phyloP scores from a whole-genome alignment of 2,797 vertebrate species.

The Cirrhinus molitorella region DNA sequence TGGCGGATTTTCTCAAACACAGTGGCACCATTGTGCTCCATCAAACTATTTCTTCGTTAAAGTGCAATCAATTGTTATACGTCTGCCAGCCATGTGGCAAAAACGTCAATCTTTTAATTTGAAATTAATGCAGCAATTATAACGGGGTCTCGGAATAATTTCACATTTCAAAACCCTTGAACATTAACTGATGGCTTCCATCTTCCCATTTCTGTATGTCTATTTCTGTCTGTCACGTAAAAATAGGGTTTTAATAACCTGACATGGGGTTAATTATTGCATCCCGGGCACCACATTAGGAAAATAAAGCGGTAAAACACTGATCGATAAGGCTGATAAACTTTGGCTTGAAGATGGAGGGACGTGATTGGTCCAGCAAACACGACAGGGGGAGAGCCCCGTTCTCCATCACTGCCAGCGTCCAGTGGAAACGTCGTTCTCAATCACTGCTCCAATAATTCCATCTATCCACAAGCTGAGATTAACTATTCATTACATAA shows the following conservation, averaged over 20 bases:
- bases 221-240: constrained; percentile 86
- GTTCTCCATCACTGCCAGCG: constrained; percentile 77
- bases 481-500: constrained; percentile 76
- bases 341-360: constrained; percentile 70
- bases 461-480: constrained; percentile 72
- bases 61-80: constrained; percentile 44
- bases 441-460: constrained; percentile 64
- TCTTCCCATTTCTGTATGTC: constrained; percentile 79
- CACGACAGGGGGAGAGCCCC: constrained; percentile 66
- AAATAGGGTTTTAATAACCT: constrained; percentile 86
- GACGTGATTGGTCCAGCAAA: constrained; percentile 67
- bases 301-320: constrained; percentile 82
- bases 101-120: constrained; percentile 42
- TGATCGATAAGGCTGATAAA: constrained; percentile 78
- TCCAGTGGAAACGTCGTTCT: constrained; percentile 68
- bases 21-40: constrained; percentile 24
- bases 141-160: constrained; percentile 55
- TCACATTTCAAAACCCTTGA: constrained; percentile 63
- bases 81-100: constrained; percentile 33
- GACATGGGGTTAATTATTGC: constrained; percentile 78
- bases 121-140: constrained; percentile 43
- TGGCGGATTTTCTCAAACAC: constrained; percentile 13
- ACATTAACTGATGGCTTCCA: constrained; percentile 70
- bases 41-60: constrained; percentile 38
- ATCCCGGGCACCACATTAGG: constrained; percentile 77